These are phyloP conservation scores for Actenoides hombroni DNA, from an alignment of 2,113 vertebrate species.

Conservation along the genomic window DNA sequence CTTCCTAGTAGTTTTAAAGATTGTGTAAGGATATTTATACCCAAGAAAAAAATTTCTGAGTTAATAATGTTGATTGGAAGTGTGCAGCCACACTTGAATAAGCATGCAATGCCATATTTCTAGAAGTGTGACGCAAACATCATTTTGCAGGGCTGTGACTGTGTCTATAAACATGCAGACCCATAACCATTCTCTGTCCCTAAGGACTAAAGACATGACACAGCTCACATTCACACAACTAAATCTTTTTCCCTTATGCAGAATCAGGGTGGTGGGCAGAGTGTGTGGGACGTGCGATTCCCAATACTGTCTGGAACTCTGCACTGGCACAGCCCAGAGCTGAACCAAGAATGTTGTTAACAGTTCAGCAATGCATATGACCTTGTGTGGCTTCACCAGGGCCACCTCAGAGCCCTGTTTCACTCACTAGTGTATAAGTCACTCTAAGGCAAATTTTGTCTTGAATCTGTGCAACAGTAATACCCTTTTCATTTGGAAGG, in stretches of 20 bases:
- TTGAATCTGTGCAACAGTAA: neutral
- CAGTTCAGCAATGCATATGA: too few species aligned
- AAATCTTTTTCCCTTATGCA: neutral
- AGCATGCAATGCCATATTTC: neutral
- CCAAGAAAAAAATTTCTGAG: neutral
- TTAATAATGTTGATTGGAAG: neutral
- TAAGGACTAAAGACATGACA: neutral
- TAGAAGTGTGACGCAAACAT: neutral
- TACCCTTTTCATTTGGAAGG: neutral
- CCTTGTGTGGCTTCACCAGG: neutral
- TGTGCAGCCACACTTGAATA: neutral
- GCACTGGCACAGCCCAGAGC: neutral
- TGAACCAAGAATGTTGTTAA: neutral
- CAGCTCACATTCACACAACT: neutral
- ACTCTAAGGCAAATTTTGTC: neutral
- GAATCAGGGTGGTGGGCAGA: neutral
- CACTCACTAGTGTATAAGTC: neutral
- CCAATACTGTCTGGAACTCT: neutral
- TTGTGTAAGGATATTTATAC: neutral
- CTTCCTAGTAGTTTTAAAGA: neutral
- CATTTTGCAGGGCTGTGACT: neutral
- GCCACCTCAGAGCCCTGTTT: neutral
- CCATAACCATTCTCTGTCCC: neutral
- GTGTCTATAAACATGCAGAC: neutral
- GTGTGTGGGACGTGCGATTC: neutral